Evolutionary conservation across 2,797 vertebrate genomes (phyloP).

Genomic region (Emydoidea blandingii): DNA sequence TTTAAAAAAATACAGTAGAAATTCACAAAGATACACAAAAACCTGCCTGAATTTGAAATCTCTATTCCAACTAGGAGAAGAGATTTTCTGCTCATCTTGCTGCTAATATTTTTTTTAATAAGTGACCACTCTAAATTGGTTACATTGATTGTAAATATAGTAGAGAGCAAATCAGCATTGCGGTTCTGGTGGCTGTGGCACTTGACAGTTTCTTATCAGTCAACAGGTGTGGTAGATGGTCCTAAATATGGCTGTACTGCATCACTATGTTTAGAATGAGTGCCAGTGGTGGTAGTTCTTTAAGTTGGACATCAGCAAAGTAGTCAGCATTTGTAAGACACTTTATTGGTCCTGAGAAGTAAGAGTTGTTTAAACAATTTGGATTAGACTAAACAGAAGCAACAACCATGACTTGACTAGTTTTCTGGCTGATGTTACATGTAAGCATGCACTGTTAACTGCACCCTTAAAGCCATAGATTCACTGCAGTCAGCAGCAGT

Average conservation of each 20-base stretch:
- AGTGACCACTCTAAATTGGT: not conserved
- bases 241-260: not conserved
- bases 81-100: not conserved
- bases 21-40: not conserved
- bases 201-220: not conserved
- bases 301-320: not conserved
- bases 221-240: not conserved
- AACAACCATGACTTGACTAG: not conserved
- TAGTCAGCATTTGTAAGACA: not conserved
- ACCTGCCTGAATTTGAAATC: not conserved
- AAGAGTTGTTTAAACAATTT: not conserved
- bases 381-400: conserved; percentile 15
- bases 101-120: not conserved
- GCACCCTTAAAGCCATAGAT: not conserved
- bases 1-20: not conserved
- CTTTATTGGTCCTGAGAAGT: not conserved
- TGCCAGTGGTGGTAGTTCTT: not conserved
- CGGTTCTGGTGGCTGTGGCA: not conserved
- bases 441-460: not conserved
- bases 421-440: not conserved
- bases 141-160: not conserved
- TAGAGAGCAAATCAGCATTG: not conserved
- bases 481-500: not conserved
- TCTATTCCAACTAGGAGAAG: not conserved
- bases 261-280: not conserved